Conservation (phyloP, 2,797 vertebrate species). For the Bradypodion pumilum region DNA sequence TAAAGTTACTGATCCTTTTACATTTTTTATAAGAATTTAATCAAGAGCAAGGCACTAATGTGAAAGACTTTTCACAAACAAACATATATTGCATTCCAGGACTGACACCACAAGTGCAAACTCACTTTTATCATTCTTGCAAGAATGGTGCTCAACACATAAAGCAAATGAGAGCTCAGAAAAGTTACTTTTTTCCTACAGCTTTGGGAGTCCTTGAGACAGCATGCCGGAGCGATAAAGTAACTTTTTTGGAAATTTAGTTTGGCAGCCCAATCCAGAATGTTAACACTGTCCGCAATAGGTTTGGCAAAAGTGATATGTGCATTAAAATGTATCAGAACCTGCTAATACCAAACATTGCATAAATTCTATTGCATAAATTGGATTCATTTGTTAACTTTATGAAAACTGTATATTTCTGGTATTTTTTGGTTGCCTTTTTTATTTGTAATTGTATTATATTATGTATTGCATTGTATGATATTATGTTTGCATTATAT, state of each 20-base stretch:
- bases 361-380: no score
- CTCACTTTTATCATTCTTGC: not conserved
- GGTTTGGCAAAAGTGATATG: conserved; percentile 47
- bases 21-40: not conserved
- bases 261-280: conserved; percentile 17
- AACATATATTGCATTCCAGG: no score
- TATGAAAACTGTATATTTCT: no score
- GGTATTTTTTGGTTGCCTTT: no score
- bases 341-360: conserved; percentile 5
- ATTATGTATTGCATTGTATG: no score
- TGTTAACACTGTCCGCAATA: conserved; percentile 34
- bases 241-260: not conserved
- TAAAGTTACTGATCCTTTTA: no score
- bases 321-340: conserved; percentile 22
- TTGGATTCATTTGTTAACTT: no score
- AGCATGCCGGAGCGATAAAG: not conserved
- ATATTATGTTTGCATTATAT: no score
- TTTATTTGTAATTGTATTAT: no score
- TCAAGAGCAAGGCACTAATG: not conserved
- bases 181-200: no score
- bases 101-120: not conserved
- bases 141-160: not conserved
- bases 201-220: no score
- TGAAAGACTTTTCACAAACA: no score
- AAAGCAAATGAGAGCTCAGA: not conserved